These are phyloP conservation scores for Nemotelus nigrinus DNA, from an alignment of 2,888 invertebrate genomes.

Conservation along the genomic window DNA sequence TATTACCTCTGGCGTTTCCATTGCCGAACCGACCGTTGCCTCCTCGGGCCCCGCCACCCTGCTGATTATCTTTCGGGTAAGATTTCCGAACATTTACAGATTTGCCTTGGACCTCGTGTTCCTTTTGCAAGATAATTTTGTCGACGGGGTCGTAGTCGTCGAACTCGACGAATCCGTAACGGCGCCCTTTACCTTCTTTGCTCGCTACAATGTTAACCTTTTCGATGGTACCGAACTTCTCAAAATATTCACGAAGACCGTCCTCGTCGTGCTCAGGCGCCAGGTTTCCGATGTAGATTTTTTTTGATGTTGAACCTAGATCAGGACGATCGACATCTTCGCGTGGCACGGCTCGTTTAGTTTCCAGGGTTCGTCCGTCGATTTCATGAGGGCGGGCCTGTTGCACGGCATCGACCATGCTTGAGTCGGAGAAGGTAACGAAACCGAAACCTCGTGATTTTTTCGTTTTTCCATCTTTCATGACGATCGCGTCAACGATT, in stretches of 20 bases:
- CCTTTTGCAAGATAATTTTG: conserved; percentile 27
- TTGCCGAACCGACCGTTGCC: conserved; percentile 53
- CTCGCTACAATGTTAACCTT: conserved; percentile 29
- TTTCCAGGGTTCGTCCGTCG: conserved; percentile 29
- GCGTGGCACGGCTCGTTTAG: conserved; percentile 34
- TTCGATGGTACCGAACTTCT: conserved; percentile 25
- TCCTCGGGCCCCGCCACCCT: conserved; percentile 50
- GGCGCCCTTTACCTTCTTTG: conserved; percentile 30
- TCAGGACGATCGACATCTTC: conserved; percentile 39
- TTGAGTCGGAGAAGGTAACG: conserved; percentile 33
- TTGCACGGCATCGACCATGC: conserved; percentile 36
- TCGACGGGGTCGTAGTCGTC: conserved; percentile 30
- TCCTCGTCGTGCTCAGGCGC: conserved; percentile 29
- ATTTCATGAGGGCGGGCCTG: conserved; percentile 33
- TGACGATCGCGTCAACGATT: conserved; percentile 31
- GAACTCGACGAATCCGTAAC: conserved; percentile 29
- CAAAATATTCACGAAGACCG: conserved; percentile 21
- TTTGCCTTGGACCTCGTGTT: conserved; percentile 27
- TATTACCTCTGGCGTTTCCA: conserved; percentile 55
- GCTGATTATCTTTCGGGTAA: conserved; percentile 44
- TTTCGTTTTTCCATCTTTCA: conserved; percentile 40
- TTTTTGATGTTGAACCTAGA: conserved; percentile 29
- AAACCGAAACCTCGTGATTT: conserved; percentile 31
- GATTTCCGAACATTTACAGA: conserved; percentile 31
- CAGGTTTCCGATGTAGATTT: conserved; percentile 35